Percentiles rank a stretch among this genome's conserved stretches.
phyloP scores from a whole-genome alignment of 2,888 invertebrate species.

The Atethmia centrago region DNA sequence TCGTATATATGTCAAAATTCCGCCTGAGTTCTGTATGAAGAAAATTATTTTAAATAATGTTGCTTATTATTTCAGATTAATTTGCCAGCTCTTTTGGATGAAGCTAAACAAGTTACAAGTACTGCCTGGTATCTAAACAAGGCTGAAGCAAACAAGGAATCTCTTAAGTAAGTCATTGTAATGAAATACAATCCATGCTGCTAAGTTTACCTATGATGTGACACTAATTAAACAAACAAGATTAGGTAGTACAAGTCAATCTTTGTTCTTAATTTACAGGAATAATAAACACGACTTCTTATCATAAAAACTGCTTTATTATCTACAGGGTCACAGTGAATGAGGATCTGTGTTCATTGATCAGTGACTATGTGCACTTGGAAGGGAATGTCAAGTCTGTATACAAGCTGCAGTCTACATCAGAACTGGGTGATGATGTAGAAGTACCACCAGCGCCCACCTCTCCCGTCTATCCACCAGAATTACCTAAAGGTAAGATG shows the following conservation, averaged over 20 bases:
- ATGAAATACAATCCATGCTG: background rate
- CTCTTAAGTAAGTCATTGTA: constrained; percentile 77
- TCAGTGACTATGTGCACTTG: constrained; percentile 84
- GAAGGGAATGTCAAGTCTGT: constrained; percentile 76
- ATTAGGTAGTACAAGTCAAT: background rate
- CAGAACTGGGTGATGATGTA: constrained; percentile 79
- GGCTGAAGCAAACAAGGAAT: constrained; percentile 70
- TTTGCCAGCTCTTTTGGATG: constrained; percentile 76
- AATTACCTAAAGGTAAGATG: constrained; percentile 79
- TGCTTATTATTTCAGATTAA: constrained; percentile 74
- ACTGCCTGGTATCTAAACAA: constrained; percentile 83
- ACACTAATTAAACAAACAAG: background rate
- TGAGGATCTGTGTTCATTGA: constrained; percentile 77
- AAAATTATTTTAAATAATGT: background rate
- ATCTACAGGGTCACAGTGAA: constrained; percentile 82
- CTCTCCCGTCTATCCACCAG: constrained; percentile 81
- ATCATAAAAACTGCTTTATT: constrained; percentile 18
- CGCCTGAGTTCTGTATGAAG: no score
- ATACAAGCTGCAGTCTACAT: constrained; percentile 78
- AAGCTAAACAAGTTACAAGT: constrained; percentile 77
- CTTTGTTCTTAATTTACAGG: constrained; percentile 4
- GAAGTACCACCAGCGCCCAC: constrained; percentile 84
- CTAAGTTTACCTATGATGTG: background rate
- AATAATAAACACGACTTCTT: background rate
- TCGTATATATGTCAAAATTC: background rate